phyloP scores from a whole-genome alignment of 2,888 invertebrate species.

The Apodemia mormo region DNA sequence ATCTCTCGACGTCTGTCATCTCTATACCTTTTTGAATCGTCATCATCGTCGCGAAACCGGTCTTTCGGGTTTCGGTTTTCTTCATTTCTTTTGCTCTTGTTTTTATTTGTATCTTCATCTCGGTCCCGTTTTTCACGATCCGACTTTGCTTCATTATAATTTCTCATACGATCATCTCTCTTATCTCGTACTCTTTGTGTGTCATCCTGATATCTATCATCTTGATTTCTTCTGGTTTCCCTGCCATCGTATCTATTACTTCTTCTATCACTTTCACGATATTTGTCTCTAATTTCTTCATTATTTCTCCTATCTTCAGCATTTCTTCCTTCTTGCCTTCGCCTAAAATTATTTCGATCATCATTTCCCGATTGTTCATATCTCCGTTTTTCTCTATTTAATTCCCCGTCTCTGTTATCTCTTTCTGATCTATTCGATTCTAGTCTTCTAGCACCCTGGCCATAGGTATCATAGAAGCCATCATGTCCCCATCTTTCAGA shows the following conservation, averaged over 20 bases:
- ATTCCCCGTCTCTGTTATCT: conserved; percentile 39
- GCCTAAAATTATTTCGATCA: conserved; percentile 27
- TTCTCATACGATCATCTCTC: background rate
- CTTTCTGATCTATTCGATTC: conserved; percentile 49
- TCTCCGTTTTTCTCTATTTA: conserved; percentile 32
- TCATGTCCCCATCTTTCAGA: conserved; percentile 70
- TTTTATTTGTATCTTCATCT: background rate
- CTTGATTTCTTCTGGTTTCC: conserved; percentile 23
- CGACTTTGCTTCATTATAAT: background rate
- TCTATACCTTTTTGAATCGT: conserved; percentile 3
- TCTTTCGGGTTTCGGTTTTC: background rate
- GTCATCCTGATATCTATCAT: conserved; percentile 15
- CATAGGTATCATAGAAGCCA: conserved; percentile 72
- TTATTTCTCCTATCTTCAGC: conserved; percentile 21
- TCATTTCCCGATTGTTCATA: conserved; percentile 31
- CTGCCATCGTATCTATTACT: conserved; percentile 25
- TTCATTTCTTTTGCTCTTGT: conserved; percentile 5
- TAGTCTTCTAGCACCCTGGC: conserved; percentile 56
- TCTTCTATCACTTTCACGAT: conserved; percentile 24
- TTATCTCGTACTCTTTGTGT: background rate
- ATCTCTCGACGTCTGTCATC: background rate
- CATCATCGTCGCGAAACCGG: background rate
- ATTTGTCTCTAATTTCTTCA: conserved; percentile 21
- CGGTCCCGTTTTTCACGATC: background rate
- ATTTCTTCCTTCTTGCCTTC: conserved; percentile 24